Evolutionary conservation across 2,113 vertebrate genomes (phyloP).

Genomic region (Phodopus roborovskii): DNA sequence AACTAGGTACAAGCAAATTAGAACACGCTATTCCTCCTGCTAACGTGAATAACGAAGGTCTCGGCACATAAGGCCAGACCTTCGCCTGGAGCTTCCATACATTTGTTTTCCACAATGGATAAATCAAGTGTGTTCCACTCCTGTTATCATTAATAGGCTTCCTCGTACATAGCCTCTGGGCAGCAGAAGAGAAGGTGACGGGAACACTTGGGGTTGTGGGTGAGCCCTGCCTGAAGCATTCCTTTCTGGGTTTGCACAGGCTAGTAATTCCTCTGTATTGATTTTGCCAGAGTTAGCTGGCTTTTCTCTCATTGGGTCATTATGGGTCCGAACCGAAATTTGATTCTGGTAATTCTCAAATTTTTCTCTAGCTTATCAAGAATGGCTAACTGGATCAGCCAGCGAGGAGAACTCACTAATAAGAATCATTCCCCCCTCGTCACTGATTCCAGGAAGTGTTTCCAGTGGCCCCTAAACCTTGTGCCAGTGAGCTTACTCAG

Average conservation of each 20-base stretch:
- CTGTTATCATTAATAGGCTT: background rate
- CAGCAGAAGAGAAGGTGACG: background rate
- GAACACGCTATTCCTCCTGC: background rate
- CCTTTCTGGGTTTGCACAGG: background rate
- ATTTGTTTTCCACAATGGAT: background rate
- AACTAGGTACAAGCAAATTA: background rate
- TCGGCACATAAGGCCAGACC: background rate
- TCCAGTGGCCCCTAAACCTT: constrained; percentile 42
- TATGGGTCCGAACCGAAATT: background rate
- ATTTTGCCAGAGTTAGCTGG: background rate
- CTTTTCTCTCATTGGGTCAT: background rate
- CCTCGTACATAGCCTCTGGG: background rate
- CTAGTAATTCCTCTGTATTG: background rate
- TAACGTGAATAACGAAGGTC: background rate
- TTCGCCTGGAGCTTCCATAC: background rate
- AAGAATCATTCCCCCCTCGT: background rate
- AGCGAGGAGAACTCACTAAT: background rate
- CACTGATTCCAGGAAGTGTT: constrained; percentile 30
- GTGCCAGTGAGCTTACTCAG: constrained; percentile 20
- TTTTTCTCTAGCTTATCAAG: background rate
- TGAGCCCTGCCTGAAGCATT: background rate
- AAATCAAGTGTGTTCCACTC: background rate
- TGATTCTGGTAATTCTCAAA: background rate
- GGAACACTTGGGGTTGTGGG: background rate
- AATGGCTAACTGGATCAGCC: background rate